Evolutionary conservation across 2,888 invertebrate genomes (phyloP).

Genomic region (Operophtera brumata): DNA sequence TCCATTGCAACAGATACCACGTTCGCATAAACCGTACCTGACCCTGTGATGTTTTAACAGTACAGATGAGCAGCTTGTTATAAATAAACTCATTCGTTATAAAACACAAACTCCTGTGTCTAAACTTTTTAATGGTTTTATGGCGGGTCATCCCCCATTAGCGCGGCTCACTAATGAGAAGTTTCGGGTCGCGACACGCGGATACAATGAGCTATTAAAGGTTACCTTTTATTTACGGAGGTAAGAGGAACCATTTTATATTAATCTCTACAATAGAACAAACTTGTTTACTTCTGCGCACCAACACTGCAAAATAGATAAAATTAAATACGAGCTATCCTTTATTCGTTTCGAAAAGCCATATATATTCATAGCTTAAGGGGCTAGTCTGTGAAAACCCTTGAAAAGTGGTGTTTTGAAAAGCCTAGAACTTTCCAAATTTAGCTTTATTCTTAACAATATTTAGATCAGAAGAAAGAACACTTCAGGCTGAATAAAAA

Average conservation of each 20-base stretch:
- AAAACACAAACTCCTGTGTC: slow-evolving; percentile 13
- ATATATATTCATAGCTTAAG: too few species aligned
- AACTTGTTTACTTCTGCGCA: too few species aligned
- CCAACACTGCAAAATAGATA: too few species aligned
- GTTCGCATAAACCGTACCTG: neutral
- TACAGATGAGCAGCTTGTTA: slow-evolving; percentile 1
- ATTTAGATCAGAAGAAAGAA: too few species aligned
- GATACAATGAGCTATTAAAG: slow-evolving; percentile 5
- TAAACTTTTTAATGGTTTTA: slow-evolving; percentile 25
- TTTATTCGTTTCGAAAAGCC: too few species aligned
- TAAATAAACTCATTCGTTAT: slow-evolving; percentile 15
- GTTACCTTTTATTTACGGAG: neutral
- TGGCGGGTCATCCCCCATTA: slow-evolving; percentile 11
- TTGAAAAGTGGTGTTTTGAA: too few species aligned
- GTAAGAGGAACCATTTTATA: neutral
- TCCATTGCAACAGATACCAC: neutral
- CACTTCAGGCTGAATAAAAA: too few species aligned
- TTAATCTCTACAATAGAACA: too few species aligned
- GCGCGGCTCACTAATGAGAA: slow-evolving; percentile 7
- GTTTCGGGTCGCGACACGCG: slow-evolving; percentile 13
- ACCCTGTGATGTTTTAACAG: neutral
- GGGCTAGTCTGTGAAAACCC: too few species aligned
- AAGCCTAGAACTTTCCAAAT: too few species aligned
- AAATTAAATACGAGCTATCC: too few species aligned
- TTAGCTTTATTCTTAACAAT: too few species aligned